A percentile compares a stretch with the other conserved stretches of the same genome.
Evolutionary conservation across 1,140 invertebrate genomes (phyloP).

Genomic region (Neotoxoptera formosana): DNA sequence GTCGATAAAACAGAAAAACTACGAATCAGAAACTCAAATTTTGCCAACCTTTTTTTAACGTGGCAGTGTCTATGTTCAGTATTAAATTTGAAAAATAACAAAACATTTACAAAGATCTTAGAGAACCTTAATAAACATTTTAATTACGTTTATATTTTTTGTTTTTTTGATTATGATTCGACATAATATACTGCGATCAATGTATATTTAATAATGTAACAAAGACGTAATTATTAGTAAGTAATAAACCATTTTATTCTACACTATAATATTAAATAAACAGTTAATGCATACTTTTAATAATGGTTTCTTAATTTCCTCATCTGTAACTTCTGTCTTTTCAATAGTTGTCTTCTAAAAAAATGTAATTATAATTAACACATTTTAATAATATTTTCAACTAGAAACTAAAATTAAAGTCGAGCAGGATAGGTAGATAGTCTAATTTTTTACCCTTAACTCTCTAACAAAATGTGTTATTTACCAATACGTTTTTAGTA

Average conservation of each 20-base stretch:
- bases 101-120: neutral
- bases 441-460: neutral
- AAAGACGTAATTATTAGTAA: neutral
- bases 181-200: too few species aligned
- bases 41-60: neutral
- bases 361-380: neutral
- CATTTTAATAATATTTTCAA: neutral
- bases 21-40: neutral
- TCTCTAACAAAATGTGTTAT: neutral
- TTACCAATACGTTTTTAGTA: too few species aligned
- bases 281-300: neutral
- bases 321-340: slow-evolving; percentile 13
- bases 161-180: too few species aligned
- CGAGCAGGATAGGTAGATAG: too few species aligned
- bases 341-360: slow-evolving; percentile 14
- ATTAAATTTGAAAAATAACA: neutral
- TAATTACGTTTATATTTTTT: too few species aligned
- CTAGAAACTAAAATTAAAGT: neutral
- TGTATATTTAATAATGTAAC: too few species aligned
- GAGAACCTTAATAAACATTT: too few species aligned
- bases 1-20: neutral
- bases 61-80: neutral
- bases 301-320: neutral
- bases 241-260: neutral
- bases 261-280: neutral